phyloP scores from a whole-genome alignment of 2,113 vertebrate species.

The Trinectes maculatus region DNA sequence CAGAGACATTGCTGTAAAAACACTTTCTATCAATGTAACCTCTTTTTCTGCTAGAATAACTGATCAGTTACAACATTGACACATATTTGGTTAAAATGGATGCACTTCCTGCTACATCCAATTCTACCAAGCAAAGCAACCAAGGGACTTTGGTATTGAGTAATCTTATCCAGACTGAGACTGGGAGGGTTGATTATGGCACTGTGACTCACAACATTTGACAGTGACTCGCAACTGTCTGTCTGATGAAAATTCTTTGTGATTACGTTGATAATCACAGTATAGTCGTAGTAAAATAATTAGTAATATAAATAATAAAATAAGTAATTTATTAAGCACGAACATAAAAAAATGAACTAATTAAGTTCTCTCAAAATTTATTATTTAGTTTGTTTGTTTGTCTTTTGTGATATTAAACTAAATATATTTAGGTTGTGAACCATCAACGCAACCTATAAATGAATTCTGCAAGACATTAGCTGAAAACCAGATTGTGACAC shows the following conservation, averaged over 20 bases:
- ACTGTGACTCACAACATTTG: constrained; percentile 42
- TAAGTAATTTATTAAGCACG: no score
- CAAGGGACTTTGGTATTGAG: constrained; percentile 1
- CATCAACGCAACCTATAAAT: not conserved
- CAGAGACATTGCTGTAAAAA: not conserved
- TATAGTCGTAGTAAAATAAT: no score
- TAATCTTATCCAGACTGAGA: constrained; percentile 39
- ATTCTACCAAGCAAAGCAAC: not conserved
- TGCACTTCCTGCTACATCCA: not conserved
- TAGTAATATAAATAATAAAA: not conserved
- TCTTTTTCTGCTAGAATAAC: no score
- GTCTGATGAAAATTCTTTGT: no score
- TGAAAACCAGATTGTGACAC: not conserved
- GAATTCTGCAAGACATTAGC: not conserved
- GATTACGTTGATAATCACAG: no score
- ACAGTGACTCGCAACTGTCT: constrained; percentile 16
- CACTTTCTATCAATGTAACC: not conserved
- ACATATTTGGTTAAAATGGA: not conserved
- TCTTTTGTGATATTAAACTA: not conserved
- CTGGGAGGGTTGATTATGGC: constrained; percentile 25
- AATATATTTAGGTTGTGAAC: not conserved
- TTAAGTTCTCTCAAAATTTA: no score
- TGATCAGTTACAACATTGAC: not conserved
- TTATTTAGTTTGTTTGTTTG: not conserved
- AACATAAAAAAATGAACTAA: no score